Evolutionary conservation across 2,888 invertebrate genomes (phyloP).

Genomic region (Acrobasis consociella): DNA sequence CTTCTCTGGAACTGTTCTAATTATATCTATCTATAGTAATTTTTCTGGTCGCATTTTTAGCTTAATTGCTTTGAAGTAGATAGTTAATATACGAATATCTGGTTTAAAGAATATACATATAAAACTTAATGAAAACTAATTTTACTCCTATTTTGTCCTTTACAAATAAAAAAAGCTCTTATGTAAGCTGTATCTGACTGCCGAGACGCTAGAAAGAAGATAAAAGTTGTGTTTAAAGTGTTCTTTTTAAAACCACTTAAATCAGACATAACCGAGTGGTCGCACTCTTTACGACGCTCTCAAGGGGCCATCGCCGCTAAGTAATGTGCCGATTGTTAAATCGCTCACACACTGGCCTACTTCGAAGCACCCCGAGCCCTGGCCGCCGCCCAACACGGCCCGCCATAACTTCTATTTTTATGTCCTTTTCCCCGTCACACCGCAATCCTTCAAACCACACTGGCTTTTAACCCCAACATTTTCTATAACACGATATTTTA

Average conservation of each 20-base stretch:
- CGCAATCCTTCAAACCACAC: slow-evolving; percentile 5
- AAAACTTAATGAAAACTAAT: too few relatives aligned
- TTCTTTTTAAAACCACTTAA: neutral
- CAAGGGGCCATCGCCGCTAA: slow-evolving; percentile 13
- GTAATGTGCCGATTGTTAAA: slow-evolving; percentile 14
- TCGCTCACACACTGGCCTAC: slow-evolving; percentile 14
- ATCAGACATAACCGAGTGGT: neutral
- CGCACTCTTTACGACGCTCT: slow-evolving; percentile 13
- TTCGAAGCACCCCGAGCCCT: neutral
- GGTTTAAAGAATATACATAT: too few relatives aligned
- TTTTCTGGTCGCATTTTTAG: too few relatives aligned
- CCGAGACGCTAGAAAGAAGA: neutral
- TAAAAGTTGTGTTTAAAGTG: neutral
- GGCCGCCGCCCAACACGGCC: neutral
- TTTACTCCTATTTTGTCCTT: too few relatives aligned
- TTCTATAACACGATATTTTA: neutral
- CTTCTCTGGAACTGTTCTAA: too few relatives aligned
- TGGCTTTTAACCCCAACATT: neutral
- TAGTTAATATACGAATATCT: too few relatives aligned
- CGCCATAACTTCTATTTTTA: slow-evolving; percentile 7
- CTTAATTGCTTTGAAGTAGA: too few relatives aligned
- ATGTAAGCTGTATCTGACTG: neutral
- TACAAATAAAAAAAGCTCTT: too few relatives aligned
- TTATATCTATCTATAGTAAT: too few relatives aligned
- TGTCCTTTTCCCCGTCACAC: slow-evolving; percentile 5